Conservation (phyloP, 2,888 invertebrate species). For the Aquatica leii region DNA sequence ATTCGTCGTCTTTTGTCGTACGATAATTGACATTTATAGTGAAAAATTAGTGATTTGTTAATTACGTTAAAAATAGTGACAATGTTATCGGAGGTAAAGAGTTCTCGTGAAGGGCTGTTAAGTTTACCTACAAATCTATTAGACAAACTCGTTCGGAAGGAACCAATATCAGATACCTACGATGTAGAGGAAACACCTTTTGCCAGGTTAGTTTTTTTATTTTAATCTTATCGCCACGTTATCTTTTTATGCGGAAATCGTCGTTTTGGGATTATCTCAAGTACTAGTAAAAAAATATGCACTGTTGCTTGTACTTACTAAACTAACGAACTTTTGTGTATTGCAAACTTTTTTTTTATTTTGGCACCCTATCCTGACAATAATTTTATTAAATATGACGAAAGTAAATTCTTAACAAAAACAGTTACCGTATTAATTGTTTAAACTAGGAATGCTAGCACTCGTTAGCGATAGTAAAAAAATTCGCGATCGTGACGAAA, state of each 20-base stretch:
- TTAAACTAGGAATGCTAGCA: too few relatives aligned
- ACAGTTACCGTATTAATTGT: too few relatives aligned
- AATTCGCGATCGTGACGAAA: too few relatives aligned
- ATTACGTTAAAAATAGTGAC: constrained; percentile 42
- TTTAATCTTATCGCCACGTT: constrained; percentile 5
- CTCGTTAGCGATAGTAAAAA: too few relatives aligned
- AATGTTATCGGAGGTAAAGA: constrained; percentile 67
- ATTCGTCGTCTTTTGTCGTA: neutral
- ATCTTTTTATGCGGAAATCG: neutral
- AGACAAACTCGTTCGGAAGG: constrained; percentile 73
- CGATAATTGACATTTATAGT: constrained; percentile 3
- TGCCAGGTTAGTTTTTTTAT: constrained; percentile 72
- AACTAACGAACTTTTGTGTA: too few relatives aligned
- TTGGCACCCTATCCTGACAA: too few relatives aligned
- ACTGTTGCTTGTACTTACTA: too few relatives aligned
- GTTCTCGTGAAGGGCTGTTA: constrained; percentile 75
- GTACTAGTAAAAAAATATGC: too few relatives aligned
- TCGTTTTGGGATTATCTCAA: too few relatives aligned
- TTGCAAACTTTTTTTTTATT: too few relatives aligned
- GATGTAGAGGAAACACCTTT: constrained; percentile 85
- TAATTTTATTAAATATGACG: too few relatives aligned
- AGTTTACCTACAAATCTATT: constrained; percentile 74
- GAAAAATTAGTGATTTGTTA: constrained; percentile 11
- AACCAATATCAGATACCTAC: constrained; percentile 79
- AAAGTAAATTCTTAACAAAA: too few relatives aligned